Evolutionary conservation across 2,888 invertebrate species (phyloP), one percentile per base, ranked within the genome.

Genomic region (Acanthosepion esculentum): DNA sequence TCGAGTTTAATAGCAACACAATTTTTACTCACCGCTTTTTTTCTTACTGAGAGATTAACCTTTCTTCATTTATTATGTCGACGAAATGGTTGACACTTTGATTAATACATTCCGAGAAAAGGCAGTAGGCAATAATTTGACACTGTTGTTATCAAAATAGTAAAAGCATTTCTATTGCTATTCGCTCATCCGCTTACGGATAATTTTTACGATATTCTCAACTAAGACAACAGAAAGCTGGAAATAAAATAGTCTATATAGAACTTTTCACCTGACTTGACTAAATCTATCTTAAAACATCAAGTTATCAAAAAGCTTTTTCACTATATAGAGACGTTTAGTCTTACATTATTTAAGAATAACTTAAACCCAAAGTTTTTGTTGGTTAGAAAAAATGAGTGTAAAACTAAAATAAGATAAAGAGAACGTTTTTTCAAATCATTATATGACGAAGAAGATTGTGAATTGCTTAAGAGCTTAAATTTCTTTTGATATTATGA

Each of bases 81-180:
- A n/a, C n/a, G 78, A n/a, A 78, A n/a, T 78, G n/a, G 78, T 78
- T 78, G 78, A 78, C 78, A 78, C 78, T 78, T 78, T 78, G 78
- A 78, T 78, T 78, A 78, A 78, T 78, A 78, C 78, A 78, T 33
- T 78, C 78, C 33, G n/a, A n/a, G 15, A 78, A 78, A n/a, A n/a
- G 33, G 78, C n/a, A 78, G n/a, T 78, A 33, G 78, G n/a, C 33
- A 78, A 78, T 78, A 78, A 78, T 78, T 78, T 78, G 78, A 78
- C 78, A 78, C 78, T 12, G 15, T 18, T 33, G 78, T 78, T 78
- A 78, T 78, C 78, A 78, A 78, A n/a, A 78, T 23, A 12, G 78
- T 15, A 78, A 78, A 78, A 33, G n/a, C 15, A 33, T 78, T 78
- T 78, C n/a, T 33, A n/a, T 78, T n/a, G 78, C 78, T 33, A 78